These are phyloP conservation scores for Drosophila emarginata DNA, from an alignment of 2,888 invertebrate genomes.

Conservation along the genomic window DNA sequence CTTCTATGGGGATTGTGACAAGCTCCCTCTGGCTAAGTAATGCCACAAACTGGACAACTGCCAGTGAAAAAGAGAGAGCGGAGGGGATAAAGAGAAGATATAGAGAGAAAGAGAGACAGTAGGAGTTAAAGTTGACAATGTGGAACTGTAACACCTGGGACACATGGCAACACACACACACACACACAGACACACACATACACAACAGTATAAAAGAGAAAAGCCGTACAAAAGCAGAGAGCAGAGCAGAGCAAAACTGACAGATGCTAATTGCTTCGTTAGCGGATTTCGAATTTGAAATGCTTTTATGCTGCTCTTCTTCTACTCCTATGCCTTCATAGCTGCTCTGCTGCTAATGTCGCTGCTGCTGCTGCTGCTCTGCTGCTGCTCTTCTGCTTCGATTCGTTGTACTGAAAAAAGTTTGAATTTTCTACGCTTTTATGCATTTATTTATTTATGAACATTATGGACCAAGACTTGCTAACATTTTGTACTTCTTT, in stretches of 20 bases:
- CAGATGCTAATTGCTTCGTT: conserved; percentile 70
- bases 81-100: background rate
- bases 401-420: conserved; percentile 27
- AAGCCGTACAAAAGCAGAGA: background rate
- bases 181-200: background rate
- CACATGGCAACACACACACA: conserved; percentile 19
- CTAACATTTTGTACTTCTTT: conserved; percentile 40
- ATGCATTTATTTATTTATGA: conserved; percentile 52
- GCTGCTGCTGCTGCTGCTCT: background rate
- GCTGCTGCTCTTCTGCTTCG: conserved; percentile 5
- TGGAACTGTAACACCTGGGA: conserved; percentile 14
- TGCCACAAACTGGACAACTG: conserved; percentile 13
- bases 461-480: conserved; percentile 26
- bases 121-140: background rate
- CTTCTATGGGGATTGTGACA: conserved; percentile 14
- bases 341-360: background rate
- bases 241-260: conserved; percentile 20
- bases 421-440: background rate
- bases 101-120: background rate
- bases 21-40: conserved; percentile 6
- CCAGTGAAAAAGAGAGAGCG: background rate
- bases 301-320: background rate
- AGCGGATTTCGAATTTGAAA: conserved; percentile 48
- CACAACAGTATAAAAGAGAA: background rate
- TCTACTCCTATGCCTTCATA: background rate